phyloP scores from a whole-genome alignment of 1,140 invertebrate genomes.

The Acromyrmex charruanus region DNA sequence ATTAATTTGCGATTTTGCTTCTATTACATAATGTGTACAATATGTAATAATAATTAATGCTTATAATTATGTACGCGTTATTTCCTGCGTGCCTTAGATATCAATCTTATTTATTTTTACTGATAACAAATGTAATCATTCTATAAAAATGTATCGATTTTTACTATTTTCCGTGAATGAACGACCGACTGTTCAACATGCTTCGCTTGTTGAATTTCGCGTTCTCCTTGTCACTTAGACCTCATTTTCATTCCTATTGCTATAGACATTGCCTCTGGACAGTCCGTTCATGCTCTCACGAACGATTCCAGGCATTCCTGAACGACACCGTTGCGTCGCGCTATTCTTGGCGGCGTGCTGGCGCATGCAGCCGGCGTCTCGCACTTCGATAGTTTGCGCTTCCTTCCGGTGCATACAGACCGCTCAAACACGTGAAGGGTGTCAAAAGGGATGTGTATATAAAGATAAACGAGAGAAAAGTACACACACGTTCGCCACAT shows the following conservation, averaged over 20 bases:
- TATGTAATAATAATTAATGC: too few relatives aligned
- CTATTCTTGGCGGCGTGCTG: conserved; percentile 76
- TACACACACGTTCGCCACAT: background rate
- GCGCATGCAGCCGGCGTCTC: conserved; percentile 72
- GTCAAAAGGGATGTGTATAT: conserved; percentile 66
- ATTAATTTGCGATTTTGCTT: background rate
- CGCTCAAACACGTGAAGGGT: conserved; percentile 74
- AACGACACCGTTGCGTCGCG: conserved; percentile 62
- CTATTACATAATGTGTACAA: background rate
- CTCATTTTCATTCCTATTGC: conserved; percentile 58
- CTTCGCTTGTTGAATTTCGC: conserved; percentile 25
- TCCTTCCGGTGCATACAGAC: conserved; percentile 76
- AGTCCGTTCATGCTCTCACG: conserved; percentile 69
- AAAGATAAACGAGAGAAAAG: conserved; percentile 6
- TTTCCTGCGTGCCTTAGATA: background rate
- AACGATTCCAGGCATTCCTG: conserved; percentile 75
- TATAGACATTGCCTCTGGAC: conserved; percentile 34
- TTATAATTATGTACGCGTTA: background rate
- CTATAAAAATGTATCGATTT: conserved; percentile 30
- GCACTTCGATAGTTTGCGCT: conserved; percentile 65
- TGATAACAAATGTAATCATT: conserved; percentile 11
- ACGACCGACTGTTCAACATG: conserved; percentile 36
- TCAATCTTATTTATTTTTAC: background rate
- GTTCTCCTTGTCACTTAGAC: background rate
- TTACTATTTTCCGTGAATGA: conserved; percentile 18